phyloP scores from a whole-genome alignment of 2,888 invertebrate genomes.

The Nymphalis urticae region DNA sequence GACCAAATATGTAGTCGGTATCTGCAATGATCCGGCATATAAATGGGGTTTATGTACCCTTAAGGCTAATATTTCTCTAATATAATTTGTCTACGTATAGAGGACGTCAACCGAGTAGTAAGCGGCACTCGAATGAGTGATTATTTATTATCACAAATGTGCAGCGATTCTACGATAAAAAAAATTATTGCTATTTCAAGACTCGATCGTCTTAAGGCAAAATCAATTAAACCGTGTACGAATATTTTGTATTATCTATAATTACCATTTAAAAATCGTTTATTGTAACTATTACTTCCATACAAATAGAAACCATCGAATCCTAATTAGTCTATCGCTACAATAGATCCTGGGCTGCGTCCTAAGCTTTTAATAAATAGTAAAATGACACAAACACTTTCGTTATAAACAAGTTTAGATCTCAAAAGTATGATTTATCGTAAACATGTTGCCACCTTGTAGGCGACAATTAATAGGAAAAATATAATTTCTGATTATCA shows the following conservation, averaged over 20 bases:
- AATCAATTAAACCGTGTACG: conserved; percentile 56
- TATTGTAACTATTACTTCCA: conserved; percentile 46
- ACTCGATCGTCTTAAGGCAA: conserved; percentile 73
- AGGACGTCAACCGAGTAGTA: conserved; percentile 75
- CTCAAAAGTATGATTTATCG: conserved; percentile 67
- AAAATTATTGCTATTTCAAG: conserved; percentile 77
- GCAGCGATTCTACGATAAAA: conserved; percentile 66
- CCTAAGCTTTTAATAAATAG: conserved; percentile 53
- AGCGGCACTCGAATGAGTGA: conserved; percentile 70
- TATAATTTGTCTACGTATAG: conserved; percentile 76
- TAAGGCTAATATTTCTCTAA: conserved; percentile 72
- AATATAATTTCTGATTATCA: conserved; percentile 77
- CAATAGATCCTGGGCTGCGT: conserved; percentile 42
- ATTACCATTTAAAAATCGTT: conserved; percentile 47
- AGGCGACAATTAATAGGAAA: conserved; percentile 72
- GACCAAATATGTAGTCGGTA: conserved; percentile 25
- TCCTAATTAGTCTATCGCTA: conserved; percentile 40
- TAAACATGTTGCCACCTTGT: conserved; percentile 66
- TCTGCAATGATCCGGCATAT: conserved; percentile 31
- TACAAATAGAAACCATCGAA: conserved; percentile 48
- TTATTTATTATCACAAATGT: conserved; percentile 71
- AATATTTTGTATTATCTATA: conserved; percentile 48
- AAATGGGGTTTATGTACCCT: conserved; percentile 70
- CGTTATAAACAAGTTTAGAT: conserved; percentile 65
- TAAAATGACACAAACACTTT: conserved; percentile 65